phyloP scores from a whole-genome alignment of 1,140 invertebrate genomes.

The Leguminivora glycinivorella region DNA sequence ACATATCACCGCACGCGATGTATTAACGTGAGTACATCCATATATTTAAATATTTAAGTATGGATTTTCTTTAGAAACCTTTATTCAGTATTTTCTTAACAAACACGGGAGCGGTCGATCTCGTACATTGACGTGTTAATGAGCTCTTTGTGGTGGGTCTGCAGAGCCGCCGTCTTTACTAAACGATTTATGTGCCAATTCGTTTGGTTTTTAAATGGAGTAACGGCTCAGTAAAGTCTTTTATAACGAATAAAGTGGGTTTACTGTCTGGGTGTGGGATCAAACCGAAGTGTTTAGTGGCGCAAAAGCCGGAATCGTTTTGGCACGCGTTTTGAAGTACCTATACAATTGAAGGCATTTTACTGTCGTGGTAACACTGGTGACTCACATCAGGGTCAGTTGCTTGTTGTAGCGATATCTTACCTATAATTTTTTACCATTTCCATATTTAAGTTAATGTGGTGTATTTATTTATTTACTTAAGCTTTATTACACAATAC shows the following conservation, averaged over 20 bases:
- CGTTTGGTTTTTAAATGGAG: conserved; percentile 3
- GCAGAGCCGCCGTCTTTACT: neutral
- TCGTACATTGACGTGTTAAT: conserved; percentile 11
- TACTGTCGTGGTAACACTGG: too few species aligned
- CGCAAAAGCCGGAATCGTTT: neutral
- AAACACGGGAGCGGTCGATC: neutral
- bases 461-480: too few species aligned
- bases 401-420: too few species aligned
- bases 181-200: conserved; percentile 17
- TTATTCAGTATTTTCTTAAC: conserved; percentile 5
- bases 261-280: neutral
- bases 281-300: neutral
- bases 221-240: conserved; percentile 3
- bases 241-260: neutral
- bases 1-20: too few species aligned
- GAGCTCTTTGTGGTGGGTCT: neutral
- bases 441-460: too few species aligned
- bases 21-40: too few species aligned
- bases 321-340: neutral
- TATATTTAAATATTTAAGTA: too few species aligned
- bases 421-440: too few species aligned
- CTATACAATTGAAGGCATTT: too few species aligned
- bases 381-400: too few species aligned
- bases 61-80: neutral
- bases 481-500: too few species aligned